These are phyloP conservation scores for Alethe castanea DNA, from an alignment of 2,113 vertebrate species.

Conservation along the genomic window DNA sequence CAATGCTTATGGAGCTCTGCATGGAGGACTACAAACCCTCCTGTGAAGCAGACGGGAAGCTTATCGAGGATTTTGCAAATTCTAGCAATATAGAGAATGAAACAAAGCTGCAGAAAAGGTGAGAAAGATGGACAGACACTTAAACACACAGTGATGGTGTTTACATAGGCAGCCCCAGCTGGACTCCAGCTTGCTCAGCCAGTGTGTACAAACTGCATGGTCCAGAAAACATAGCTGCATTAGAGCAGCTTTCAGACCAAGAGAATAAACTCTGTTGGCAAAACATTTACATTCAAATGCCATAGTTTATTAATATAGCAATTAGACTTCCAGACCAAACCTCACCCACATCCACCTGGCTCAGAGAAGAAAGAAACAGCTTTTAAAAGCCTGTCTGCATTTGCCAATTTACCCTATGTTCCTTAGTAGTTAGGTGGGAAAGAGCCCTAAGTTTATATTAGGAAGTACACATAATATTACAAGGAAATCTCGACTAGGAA, in stretches of 20 bases:
- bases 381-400: not conserved
- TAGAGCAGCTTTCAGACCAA: not conserved
- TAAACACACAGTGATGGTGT: not conserved
- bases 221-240: not conserved
- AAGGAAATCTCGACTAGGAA: not conserved
- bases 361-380: not conserved
- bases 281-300: not conserved
- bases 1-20: not conserved
- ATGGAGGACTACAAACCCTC: not conserved
- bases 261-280: not conserved
- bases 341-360: not conserved
- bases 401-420: not conserved
- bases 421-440: not conserved
- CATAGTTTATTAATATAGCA: not conserved
- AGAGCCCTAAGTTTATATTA: not conserved
- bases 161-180: not conserved
- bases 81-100: not conserved
- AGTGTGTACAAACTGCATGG: not conserved
- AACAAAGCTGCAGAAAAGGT: not conserved
- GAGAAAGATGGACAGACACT: not conserved
- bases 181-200: not conserved
- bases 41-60: not conserved
- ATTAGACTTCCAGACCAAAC: conserved; percentile 1
- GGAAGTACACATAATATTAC: not conserved
- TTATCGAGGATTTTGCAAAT: not conserved